Evolutionary conservation across 92 coral and sea anemone species (phyloP).

Genomic region (Metridium senile): DNA sequence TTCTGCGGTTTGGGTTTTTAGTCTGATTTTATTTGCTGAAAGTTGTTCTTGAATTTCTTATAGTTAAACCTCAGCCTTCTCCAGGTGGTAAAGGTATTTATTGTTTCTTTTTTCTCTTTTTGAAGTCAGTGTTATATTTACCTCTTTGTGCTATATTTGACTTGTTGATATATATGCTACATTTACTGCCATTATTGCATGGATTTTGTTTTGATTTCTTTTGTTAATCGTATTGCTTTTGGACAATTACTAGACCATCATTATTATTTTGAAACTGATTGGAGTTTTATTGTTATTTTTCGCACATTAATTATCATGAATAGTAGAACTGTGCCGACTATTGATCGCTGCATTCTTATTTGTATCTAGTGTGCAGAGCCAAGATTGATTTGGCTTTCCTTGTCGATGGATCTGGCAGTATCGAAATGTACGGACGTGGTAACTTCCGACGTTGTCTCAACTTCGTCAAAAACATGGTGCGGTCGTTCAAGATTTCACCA

Average conservation of each 20-base stretch:
- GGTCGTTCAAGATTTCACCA: constrained; percentile 53
- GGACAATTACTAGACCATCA: too few relatives aligned
- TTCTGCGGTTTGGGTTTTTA: constrained; percentile 1
- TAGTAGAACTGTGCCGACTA: too few relatives aligned
- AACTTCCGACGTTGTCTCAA: constrained; percentile 72
- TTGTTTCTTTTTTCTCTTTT: neutral
- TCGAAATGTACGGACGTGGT: constrained; percentile 12
- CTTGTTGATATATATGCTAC: too few relatives aligned
- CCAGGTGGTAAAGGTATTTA: constrained; percentile 5
- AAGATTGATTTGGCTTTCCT: constrained; percentile 62
- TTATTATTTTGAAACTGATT: too few relatives aligned
- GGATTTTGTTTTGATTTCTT: too few relatives aligned
- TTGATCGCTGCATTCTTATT: neutral
- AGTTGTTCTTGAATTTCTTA: neutral
- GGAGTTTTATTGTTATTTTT: too few relatives aligned
- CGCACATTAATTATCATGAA: too few relatives aligned
- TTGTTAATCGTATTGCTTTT: too few relatives aligned
- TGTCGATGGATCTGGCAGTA: constrained; percentile 77
- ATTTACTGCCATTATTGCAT: too few relatives aligned
- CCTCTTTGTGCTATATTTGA: too few relatives aligned
- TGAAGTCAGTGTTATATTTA: too few relatives aligned
- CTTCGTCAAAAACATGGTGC: constrained; percentile 59
- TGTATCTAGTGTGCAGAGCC: constrained; percentile 36
- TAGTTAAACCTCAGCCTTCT: neutral
- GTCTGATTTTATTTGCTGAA: neutral